A percentile compares a stretch with the other conserved stretches of the same genome.
phyloP scores from a whole-genome alignment of 2,888 invertebrate species.

The Eupithecia pulchellata region DNA sequence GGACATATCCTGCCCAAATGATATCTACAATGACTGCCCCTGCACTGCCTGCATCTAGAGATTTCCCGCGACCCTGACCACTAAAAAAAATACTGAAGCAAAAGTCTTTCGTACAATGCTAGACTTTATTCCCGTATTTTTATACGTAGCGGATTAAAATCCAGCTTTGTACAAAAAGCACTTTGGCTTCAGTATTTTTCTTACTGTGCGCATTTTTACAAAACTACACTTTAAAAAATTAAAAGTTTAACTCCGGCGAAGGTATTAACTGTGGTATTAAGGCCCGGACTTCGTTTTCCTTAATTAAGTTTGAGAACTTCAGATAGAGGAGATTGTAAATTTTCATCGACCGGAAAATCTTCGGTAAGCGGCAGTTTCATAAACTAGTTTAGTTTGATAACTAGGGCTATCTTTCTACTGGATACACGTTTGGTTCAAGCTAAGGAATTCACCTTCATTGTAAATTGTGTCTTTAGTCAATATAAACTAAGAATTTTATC shows the following conservation, averaged over 20 bases:
- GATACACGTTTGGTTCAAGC: background rate
- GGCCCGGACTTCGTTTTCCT: conserved; percentile 30
- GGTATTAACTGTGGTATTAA: conserved; percentile 19
- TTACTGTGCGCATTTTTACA: background rate
- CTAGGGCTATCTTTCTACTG: background rate
- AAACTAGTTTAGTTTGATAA: conserved; percentile 39
- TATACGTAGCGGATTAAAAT: no score
- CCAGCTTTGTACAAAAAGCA: background rate
- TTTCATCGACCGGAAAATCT: conserved; percentile 43
- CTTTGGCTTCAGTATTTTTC: background rate
- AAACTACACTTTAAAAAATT: conserved; percentile 1
- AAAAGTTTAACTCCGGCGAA: conserved; percentile 13
- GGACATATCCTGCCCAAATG: no score
- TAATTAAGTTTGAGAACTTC: conserved; percentile 40
- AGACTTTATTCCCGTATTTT: no score
- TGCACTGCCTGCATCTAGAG: no score
- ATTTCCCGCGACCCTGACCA: no score
- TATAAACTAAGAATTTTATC: no score
- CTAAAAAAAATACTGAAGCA: no score
- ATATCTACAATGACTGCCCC: no score
- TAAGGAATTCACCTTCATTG: background rate
- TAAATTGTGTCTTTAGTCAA: background rate
- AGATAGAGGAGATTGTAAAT: conserved; percentile 38
- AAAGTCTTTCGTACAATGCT: no score
- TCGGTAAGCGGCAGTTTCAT: conserved; percentile 30